Evolutionary conservation across 2,888 invertebrate genomes (phyloP).

Genomic region (Spodoptera exigua): DNA sequence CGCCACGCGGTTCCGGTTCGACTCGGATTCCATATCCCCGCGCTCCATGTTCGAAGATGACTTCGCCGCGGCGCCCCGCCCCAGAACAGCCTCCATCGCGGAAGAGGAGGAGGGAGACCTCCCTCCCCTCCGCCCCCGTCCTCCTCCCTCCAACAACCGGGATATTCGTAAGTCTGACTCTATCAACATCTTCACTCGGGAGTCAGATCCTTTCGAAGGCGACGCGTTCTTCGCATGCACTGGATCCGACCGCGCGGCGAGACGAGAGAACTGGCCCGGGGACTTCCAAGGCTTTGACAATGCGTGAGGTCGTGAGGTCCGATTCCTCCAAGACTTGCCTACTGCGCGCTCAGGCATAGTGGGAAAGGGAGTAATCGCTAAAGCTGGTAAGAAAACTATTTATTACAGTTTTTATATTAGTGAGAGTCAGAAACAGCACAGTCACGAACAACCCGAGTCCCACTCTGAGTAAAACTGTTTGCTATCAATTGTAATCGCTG

Average conservation of each 20-base stretch:
- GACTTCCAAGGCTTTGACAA: constrained; percentile 85
- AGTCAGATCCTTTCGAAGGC: constrained; percentile 96
- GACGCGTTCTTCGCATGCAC: constrained; percentile 94
- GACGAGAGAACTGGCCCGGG: constrained; percentile 86
- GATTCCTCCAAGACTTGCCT: constrained; percentile 1
- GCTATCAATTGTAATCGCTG: constrained; percentile 1
- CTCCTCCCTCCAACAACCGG: constrained; percentile 80
- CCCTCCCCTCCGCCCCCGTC: constrained; percentile 77
- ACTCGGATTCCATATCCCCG: constrained; percentile 83
- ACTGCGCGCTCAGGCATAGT: not conserved
- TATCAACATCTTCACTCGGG: constrained; percentile 96
- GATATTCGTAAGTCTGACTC: constrained; percentile 96
- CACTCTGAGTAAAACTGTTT: constrained; percentile 18
- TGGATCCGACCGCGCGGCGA: constrained; percentile 82
- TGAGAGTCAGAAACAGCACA: too few species aligned
- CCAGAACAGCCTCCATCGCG: constrained; percentile 83
- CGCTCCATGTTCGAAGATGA: constrained; percentile 92
- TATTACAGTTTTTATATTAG: not conserved
- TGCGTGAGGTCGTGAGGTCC: constrained; percentile 68
- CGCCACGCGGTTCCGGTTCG: constrained; percentile 81
- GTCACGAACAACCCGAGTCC: not conserved
- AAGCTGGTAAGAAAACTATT: not conserved
- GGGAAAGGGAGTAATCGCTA: constrained; percentile 1
- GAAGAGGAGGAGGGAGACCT: constrained; percentile 84
- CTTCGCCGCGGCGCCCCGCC: constrained; percentile 87